phyloP scores from a whole-genome alignment of 2,797 vertebrate genomes.

The Anisognathus igniventris region DNA sequence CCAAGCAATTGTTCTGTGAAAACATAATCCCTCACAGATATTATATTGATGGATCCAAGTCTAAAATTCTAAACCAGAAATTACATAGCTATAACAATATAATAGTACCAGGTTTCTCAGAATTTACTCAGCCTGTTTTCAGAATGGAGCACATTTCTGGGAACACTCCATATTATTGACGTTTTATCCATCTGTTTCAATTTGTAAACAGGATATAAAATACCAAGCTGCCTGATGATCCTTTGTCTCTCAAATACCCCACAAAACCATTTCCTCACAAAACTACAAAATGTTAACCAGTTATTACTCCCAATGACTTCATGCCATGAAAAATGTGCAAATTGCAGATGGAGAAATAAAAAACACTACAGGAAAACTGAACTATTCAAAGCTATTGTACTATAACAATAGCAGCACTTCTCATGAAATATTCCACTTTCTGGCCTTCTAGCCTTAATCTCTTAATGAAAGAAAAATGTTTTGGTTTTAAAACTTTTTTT shows the following conservation, averaged over 20 bases:
- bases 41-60: not conserved
- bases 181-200: not conserved
- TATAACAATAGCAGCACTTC: constrained; percentile 1
- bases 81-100: not conserved
- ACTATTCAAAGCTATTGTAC: not conserved
- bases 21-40: not conserved
- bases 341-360: constrained; percentile 13
- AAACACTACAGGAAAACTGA: not conserved
- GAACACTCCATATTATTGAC: not conserved
- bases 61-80: not conserved
- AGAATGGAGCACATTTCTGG: not conserved
- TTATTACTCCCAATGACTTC: not conserved
- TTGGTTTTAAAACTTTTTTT: not conserved
- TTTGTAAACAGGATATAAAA: constrained; percentile 22
- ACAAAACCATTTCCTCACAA: not conserved
- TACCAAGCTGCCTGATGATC: constrained; percentile 4
- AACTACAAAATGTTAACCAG: not conserved
- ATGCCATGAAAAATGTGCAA: not conserved
- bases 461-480: not conserved
- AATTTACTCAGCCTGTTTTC: not conserved
- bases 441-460: not conserved
- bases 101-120: not conserved
- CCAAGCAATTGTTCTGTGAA: not conserved
- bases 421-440: not conserved
- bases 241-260: constrained; percentile 16